Base-by-base conservation (phyloP, 2,888 invertebrate species). In the Philopedon plagiatum region DNA sequence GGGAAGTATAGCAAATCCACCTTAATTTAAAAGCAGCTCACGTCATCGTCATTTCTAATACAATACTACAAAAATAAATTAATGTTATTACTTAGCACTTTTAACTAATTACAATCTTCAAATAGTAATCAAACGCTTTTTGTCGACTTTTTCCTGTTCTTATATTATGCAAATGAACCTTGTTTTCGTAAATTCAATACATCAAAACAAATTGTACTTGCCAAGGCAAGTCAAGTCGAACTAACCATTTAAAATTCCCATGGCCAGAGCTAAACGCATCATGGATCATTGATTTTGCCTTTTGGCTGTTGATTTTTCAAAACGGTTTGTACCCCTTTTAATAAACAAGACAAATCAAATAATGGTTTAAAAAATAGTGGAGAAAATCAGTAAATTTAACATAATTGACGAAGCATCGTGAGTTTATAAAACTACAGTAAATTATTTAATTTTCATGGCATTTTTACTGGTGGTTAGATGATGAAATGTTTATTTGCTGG, bases 291-390 rank as follows among this genome's bases (percentile, higher is more conserved):
- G 65, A 41, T 39, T 54, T 34, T 66, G 32, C 41, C 67, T 51
- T 65, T 65, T 32, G 26, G 65, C 8, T 56, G 54, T 68, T 41
- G 68, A 41, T 54, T 63, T 57, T 62, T 26, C 56, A 39, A 62
- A 69, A 69, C 56, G 63, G 44, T 37, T 15, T 46, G 37, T 58
- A 34, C 62, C 56, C 54, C 34, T 26, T 15, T 63, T 65, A 57
- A 61, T 57, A 62, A 63, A 69, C 69, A 69, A 69, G 69, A 69
- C 69, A 69, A 69, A 69, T 69, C 57, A 69, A 69, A 69, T 69
- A 69, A 69, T 69, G 29, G 56, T 34, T 62, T 21, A 61, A 66
- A 66, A 66, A 60, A 15, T 61, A 29, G 44, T 65, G 71, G 66
- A 71, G 54, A 61, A 44, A 61, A 61, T 61, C 60, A 44, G 44